Base-by-base conservation (phyloP, 2,113 vertebrate species). In the Pterocles orientalis region DNA sequence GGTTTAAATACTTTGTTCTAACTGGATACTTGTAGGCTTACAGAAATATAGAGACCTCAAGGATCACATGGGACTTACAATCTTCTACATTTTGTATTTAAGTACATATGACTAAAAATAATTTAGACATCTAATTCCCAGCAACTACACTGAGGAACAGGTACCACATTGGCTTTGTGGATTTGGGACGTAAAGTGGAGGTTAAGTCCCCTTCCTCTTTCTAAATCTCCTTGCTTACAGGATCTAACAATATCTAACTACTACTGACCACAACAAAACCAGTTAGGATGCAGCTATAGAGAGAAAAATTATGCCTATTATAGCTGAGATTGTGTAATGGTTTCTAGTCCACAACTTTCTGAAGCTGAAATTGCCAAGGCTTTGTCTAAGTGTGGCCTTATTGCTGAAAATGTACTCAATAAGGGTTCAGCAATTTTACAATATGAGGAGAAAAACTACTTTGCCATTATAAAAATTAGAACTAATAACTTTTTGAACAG, bases 281-380 rank as follows among this genome's bases (percentile, higher is more conserved):
- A 86, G 39, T 47, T 70, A 83, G 50, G 56, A 54, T 78, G 34
- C 25, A 82, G 34, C 10, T 88, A 34, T 33, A 62, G 23, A 47
- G 18, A 18, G 18, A 78, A 86, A 62, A 86, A 81, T 70, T 14
- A 68, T 78, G 18, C 20, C 39, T 51, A 8, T 64, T 71, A 68
- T 56, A 88, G 9, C 28, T 71, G 29, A 81, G 47, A 71, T 24
- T 94, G 14, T 73, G 15, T 60, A 88, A 73, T 60, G 43, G 41
- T 81, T 95, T 86, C 60, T 86, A 33, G 88, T 92, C 15, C 31
- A 83, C 62, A 86, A 43, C 64, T 75, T 95, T 92, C 47, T 66
- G 72, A 88, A 90, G 15, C 28, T 92, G 68, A 88, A 92, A 90
- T 94, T 88, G 25, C 45, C 2, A 6, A 73, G 54, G 15, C n/a